Evolutionary conservation across 2,113 vertebrate species (phyloP).

Genomic region (Apodemus sylvaticus): DNA sequence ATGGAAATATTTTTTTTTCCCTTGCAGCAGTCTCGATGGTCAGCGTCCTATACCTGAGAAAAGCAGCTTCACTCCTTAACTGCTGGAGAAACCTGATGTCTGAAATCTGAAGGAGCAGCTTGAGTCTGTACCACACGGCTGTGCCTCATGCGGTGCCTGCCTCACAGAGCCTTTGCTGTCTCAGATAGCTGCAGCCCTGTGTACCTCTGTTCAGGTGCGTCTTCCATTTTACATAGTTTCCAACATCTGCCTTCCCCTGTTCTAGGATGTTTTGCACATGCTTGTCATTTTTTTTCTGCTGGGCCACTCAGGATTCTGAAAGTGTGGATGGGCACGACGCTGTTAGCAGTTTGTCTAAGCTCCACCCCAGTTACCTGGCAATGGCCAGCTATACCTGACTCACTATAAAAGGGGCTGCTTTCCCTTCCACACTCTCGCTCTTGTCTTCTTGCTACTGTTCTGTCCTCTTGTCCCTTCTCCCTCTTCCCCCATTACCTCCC

Average conservation of each 20-base stretch:
- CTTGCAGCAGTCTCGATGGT: slow-evolving; percentile 66
- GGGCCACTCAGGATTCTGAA: background rate
- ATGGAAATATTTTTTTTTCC: slow-evolving; percentile 81
- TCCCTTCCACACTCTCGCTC: too few species aligned
- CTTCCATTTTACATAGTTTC: slow-evolving; percentile 26
- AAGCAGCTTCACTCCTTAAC: background rate
- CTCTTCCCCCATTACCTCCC: too few species aligned
- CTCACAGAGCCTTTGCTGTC: background rate
- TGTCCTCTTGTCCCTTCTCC: too few species aligned
- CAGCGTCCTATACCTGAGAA: slow-evolving; percentile 42
- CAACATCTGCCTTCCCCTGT: slow-evolving; percentile 14
- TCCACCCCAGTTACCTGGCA: too few species aligned
- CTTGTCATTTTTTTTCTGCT: background rate
- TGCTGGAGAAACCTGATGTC: background rate
- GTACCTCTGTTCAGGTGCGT: background rate
- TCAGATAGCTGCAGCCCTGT: background rate
- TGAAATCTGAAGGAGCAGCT: background rate
- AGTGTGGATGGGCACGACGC: background rate
- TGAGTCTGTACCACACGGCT: background rate
- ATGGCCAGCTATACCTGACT: too few species aligned
- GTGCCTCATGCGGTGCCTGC: background rate
- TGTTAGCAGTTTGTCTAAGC: too few species aligned
- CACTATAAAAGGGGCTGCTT: too few species aligned
- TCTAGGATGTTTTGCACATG: background rate
- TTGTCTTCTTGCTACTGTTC: too few species aligned